Base-by-base conservation (phyloP, 2,113 vertebrate genomes). In the Pontoporia blainvillei region DNA sequence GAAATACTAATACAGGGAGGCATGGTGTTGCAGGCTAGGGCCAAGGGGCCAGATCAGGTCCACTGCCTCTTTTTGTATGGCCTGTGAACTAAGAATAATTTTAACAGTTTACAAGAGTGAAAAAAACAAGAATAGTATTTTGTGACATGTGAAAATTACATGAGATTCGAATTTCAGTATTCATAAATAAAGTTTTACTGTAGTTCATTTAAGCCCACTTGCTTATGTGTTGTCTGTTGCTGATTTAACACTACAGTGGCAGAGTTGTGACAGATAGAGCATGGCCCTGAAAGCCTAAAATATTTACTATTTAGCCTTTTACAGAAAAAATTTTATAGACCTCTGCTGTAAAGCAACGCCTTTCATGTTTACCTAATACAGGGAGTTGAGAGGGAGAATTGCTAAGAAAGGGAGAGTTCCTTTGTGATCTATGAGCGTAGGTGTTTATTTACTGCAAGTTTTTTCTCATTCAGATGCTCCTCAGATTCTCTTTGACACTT, bases 391-490 rank as follows among this genome's bases (percentile, higher is more conserved):
- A 66, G 41, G 82, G 10, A 91, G 54, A 84, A 89, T 88, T 85
- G 52, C 66, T 69, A 57, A 83, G 88, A 66, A 90, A 91, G 15
- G 46, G 21, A 21, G 46, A 23, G 18, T 90, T 89, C 85, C 27
- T 86, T 86, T 86, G 34, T 88, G 69, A 94, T 95, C 90, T 61
- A 59, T 93, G 62, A 83, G 10, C 57, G 17, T 31, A 25, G 25
- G 7, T 83, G 25, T 73, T 91, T 89, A 64, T 95, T 97, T 96
- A 86, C 36, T 69, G 4, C 14, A 61, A 57, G 21, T 59, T 90
- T 79, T 93, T 96, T 95, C 71, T 96, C 79, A 14, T 92, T 94
- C 39, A 39, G 25, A 83, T 21, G 78, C 5, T 44, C 67, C 81
- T 96, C 41, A 67, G 61, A 54, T 91, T 94, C 83, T 86, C 59